These are phyloP conservation scores for Silvanus unidentatus DNA, from an alignment of 2,888 invertebrate genomes.

Conservation along the genomic window DNA sequence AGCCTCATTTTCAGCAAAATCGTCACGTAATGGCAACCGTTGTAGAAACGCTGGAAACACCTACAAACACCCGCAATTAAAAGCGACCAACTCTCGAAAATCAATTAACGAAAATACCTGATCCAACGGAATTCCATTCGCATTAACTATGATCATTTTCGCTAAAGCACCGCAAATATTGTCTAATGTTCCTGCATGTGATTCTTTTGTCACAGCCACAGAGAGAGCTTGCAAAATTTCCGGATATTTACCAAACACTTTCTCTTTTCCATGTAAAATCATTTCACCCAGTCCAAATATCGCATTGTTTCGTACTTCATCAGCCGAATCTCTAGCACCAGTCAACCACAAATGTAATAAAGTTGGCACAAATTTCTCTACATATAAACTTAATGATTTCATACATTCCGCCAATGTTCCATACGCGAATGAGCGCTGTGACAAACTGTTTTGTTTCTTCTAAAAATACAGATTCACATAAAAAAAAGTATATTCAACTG, in stretches of 20 bases:
- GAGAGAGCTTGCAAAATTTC: slow-evolving; percentile 64
- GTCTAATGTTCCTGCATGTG: slow-evolving; percentile 62
- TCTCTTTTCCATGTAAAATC: slow-evolving; percentile 59
- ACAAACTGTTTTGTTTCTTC: slow-evolving; percentile 59
- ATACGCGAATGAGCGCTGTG: slow-evolving; percentile 65
- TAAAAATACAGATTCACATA: no score
- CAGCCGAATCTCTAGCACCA: slow-evolving; percentile 56
- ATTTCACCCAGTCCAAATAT: slow-evolving; percentile 72
- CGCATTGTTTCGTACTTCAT: slow-evolving; percentile 71
- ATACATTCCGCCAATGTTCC: slow-evolving; percentile 71
- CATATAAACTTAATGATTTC: slow-evolving; percentile 53
- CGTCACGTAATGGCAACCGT: slow-evolving; percentile 66
- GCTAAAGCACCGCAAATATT: slow-evolving; percentile 75
- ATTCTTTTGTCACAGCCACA: slow-evolving; percentile 57
- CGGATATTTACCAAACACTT: slow-evolving; percentile 56
- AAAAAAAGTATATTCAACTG: slow-evolving; percentile 10
- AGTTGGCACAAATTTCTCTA: slow-evolving; percentile 54
- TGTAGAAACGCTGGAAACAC: slow-evolving; percentile 66
- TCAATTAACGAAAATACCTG: slow-evolving; percentile 48
- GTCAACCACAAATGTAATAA: slow-evolving; percentile 59
- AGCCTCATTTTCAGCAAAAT: slow-evolving; percentile 66
- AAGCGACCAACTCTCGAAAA: slow-evolving; percentile 1
- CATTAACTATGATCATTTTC: slow-evolving; percentile 63
- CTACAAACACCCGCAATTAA: slow-evolving; percentile 35
- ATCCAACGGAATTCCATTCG: slow-evolving; percentile 59